Base-by-base conservation (phyloP, 1,140 invertebrate genomes). In the Frieseomelitta varia region DNA sequence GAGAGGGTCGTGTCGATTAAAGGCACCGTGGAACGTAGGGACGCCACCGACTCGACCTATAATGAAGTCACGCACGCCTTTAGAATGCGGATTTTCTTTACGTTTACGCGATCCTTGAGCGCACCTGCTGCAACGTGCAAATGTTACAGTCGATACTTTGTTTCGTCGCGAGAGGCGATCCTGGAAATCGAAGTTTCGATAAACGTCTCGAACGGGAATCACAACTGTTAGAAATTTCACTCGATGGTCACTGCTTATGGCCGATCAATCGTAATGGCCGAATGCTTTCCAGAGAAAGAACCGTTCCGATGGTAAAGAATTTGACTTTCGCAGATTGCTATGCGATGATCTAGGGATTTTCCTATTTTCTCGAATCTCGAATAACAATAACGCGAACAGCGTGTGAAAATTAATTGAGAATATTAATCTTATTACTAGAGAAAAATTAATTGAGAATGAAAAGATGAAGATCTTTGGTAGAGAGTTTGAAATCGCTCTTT, bases 41-140 rank as follows among this genome's bases (percentile, higher is more conserved):
- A 71, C 30, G 63, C 58, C 71, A 56, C 24, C 63, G 65, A n/a
- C n/a, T 21, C 71, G 58, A 56, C n/a, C 67, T 17, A 34, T 79
- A 71, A 81, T 55, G 74, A 88, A 88, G 58, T 88, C 74, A 88
- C 83, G 87, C 86, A 80, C 86, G 78, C 73, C 73, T 75, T 72
- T 68, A 72, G 76, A 79, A 76, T 67, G 24, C 56, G 78, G 77
- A 87, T 87, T 88, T 77, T 69, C 63, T 68, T 58, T 65, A 53
- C 30, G 19, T 56, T 77, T 47, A 21, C n/a, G 51, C n/a, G 73
- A 68, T 76, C 53, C 24, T 47, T 30, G 51, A 24, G n/a, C 51
- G 68, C 24, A 27, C 10, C n/a, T 3, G 67, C 34, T 17, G 65
- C 30, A 61, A n/a, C 17, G 27, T 27, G 77, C 51, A 4, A 27